A percentile compares a stretch with the other conserved stretches of the same genome.
phyloP scores from a whole-genome alignment of 2,888 invertebrate species.

The Torymus texanus region DNA sequence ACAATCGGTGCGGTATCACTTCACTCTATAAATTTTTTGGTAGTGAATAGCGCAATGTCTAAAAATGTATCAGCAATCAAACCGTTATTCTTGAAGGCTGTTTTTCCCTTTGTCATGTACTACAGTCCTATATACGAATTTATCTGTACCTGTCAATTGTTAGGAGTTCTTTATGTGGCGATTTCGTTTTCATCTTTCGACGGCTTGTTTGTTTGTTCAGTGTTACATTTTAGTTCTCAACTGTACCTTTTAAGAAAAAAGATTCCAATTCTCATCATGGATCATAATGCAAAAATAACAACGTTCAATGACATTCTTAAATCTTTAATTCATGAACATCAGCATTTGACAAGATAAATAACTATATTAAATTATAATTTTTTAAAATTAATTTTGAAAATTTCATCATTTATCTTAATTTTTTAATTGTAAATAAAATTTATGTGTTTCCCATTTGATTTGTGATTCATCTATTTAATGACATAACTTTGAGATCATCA shows the following conservation, averaged over 20 bases:
- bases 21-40: neutral
- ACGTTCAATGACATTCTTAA: neutral
- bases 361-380: neutral
- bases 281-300: neutral
- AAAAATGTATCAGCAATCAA: neutral
- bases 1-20: neutral
- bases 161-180: constrained; percentile 56
- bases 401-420: no score
- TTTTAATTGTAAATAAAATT: neutral
- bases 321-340: constrained; percentile 8
- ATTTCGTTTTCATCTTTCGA: constrained; percentile 63
- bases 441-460: no score
- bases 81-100: no score
- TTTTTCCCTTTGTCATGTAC: constrained; percentile 59
- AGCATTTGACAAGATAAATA: constrained; percentile 6
- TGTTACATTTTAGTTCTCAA: constrained; percentile 66
- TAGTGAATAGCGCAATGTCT: neutral
- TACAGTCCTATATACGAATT: constrained; percentile 60
- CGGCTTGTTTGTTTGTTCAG: constrained; percentile 60
- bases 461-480: no score
- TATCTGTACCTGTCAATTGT: constrained; percentile 62
- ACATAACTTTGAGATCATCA: no score
- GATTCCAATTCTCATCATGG: neutral
- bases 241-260: constrained; percentile 41
- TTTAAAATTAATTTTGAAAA: neutral